A percentile compares a stretch with the other conserved stretches of the same genome.
These are phyloP conservation scores for Laticauda laticaudata DNA, from an alignment of 2,113 vertebrate genomes.

Conservation along the genomic window DNA sequence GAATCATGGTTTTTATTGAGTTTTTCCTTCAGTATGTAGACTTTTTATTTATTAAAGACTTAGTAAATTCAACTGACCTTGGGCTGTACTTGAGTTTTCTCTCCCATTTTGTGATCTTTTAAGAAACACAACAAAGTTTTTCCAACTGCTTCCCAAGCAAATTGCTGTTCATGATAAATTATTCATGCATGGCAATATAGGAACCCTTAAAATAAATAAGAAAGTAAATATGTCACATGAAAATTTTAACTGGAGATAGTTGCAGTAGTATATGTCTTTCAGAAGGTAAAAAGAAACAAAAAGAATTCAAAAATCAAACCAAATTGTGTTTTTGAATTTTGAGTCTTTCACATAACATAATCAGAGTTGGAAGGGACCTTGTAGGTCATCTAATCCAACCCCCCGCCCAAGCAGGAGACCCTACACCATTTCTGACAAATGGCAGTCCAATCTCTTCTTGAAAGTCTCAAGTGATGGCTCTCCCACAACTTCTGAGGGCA, in stretches of 20 bases:
- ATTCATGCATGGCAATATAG: background rate
- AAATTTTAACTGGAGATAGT: conserved; percentile 97
- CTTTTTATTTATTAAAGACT: background rate
- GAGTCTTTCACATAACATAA: background rate
- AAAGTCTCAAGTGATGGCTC: no score
- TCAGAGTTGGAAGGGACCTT: no score
- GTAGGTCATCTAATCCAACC: no score
- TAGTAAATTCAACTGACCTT: background rate
- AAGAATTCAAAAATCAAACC: background rate
- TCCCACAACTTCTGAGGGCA: no score
- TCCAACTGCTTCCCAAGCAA: background rate
- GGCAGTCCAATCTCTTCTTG: no score
- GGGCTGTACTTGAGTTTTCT: no score
- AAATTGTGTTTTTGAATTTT: background rate
- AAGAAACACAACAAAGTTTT: background rate
- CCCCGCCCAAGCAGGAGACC: no score
- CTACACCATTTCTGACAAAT: no score
- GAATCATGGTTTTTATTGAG: background rate
- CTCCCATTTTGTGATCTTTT: background rate
- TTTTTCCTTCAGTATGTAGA: background rate
- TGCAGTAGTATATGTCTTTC: conserved; percentile 71
- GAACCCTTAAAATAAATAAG: background rate
- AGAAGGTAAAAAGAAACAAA: background rate
- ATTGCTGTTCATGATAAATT: background rate
- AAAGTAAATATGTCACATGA: conserved; percentile 76